Evolutionary conservation across 2,113 vertebrate genomes (phyloP), one percentile per base, ranked within the genome.

Genomic region (Ceyx margarethae): DNA sequence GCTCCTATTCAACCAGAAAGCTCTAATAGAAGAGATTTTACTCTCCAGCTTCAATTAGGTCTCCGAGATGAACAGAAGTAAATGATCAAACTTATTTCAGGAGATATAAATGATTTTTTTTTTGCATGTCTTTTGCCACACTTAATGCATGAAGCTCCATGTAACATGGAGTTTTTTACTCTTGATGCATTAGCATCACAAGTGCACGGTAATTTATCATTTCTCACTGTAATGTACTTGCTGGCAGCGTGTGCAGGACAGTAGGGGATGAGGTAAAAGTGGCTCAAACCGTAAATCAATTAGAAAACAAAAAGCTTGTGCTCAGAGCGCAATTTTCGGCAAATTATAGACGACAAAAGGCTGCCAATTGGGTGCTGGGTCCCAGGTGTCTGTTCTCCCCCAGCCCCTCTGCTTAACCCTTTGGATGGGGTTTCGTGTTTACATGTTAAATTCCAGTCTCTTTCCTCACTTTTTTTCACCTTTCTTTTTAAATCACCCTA

Each of bases 231-330:
- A 97, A 97, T 97, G 97, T 96, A 93, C 96, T 98, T 91, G 94
- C 97, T 98, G 98, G 98, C 98, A 98, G 97, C 22, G 87, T 57
- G 86, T 21, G 86, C 93, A 96, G 97, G 97, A 97, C 97, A 97
- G 97, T 94, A 96, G 96, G 97, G 95, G 96, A 97, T 94, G 95
- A 97, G 97, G 98, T 87, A 97, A 94, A 96, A 97, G 97, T 97
- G 97, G 97, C 97, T 96, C 91, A 94, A 97, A 97, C 98, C 95
- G 96, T 98, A 98, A 98, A 98, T 98, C 98, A 98, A 98, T 98
- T 98, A 98, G 97, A 97, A 98, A 98, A 98, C 98, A 98, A 98
- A 98, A 98, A 98, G 98, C 98, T 96, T 90, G 95, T 93, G 97
- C 97, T 97, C 96, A 73, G 95, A 69, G 97, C 46, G 54, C 95